Evolutionary conservation across 2,113 vertebrate species (phyloP).

Genomic region (Calonectris borealis): DNA sequence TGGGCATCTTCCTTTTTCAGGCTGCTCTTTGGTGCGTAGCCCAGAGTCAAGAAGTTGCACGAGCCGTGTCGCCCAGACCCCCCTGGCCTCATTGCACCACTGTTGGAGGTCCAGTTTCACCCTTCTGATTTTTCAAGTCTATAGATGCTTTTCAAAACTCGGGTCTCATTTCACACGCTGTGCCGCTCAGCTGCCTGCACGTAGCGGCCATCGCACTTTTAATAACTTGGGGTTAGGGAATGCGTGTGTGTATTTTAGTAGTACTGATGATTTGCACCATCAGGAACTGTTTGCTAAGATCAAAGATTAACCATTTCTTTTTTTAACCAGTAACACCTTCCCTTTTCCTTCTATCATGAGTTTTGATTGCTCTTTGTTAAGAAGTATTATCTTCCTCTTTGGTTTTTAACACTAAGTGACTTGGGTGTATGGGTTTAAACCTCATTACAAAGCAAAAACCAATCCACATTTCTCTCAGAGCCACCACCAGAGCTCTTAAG

Average conservation of each 20-base stretch:
- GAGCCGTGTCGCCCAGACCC: neutral
- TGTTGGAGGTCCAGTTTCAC: neutral
- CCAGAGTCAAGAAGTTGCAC: neutral
- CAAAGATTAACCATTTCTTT: neutral
- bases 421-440: neutral
- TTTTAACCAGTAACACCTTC: neutral
- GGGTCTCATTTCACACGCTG: neutral
- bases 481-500: neutral
- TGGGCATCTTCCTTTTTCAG: neutral
- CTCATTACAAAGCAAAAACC: neutral
- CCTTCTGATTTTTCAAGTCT: neutral
- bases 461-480: neutral
- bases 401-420: neutral
- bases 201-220: neutral
- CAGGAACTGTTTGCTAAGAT: neutral
- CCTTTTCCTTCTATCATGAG: neutral
- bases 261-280: neutral
- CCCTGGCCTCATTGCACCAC: neutral
- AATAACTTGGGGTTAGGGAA: neutral
- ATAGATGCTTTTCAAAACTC: neutral
- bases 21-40: neutral
- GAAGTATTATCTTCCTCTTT: neutral
- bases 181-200: neutral
- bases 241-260: neutral
- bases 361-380: neutral